phyloP scores from a whole-genome alignment of 1,140 invertebrate genomes.

The Drosophila lowei region DNA sequence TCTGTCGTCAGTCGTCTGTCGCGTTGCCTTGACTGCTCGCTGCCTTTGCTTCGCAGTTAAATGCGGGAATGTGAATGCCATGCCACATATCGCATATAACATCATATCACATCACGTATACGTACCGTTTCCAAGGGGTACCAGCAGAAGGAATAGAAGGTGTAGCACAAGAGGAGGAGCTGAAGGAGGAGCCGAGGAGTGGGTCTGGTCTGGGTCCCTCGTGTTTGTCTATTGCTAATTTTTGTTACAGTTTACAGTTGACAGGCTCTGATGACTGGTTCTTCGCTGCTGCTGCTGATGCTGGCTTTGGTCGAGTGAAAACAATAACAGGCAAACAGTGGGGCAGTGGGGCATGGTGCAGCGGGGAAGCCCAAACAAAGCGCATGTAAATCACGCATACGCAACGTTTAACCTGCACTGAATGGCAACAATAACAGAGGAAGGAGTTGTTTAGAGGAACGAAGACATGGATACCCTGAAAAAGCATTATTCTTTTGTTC shows the following conservation, averaged over 20 bases:
- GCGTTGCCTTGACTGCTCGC: constrained; percentile 33
- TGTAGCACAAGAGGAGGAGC: no score
- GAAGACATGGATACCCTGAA: no score
- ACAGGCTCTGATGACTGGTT: constrained; percentile 24
- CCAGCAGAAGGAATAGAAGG: no score
- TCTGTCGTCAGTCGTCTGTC: constrained; percentile 14
- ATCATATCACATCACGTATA: no score
- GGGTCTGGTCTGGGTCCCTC: no score
- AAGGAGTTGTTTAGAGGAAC: no score
- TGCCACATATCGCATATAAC: no score
- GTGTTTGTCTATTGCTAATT: constrained; percentile 53
- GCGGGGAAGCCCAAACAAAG: constrained; percentile 61
- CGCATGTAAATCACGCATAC: constrained; percentile 76
- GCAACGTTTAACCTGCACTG: constrained; percentile 68
- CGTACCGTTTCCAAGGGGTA: no score
- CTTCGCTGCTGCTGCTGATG: constrained; percentile 4
- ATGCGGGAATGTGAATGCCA: constrained; percentile 29
- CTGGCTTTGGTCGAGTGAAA: constrained; percentile 65
- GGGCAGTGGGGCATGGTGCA: constrained; percentile 23
- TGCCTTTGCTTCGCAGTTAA: constrained; percentile 13
- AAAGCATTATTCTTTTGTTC: no score
- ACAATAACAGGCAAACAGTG: constrained; percentile 56
- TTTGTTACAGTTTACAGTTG: constrained; percentile 66
- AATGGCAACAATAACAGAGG: constrained; percentile 51
- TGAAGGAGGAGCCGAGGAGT: no score